Conservation (phyloP, 1,140 invertebrate species). For the Oedothorax gibbosus region DNA sequence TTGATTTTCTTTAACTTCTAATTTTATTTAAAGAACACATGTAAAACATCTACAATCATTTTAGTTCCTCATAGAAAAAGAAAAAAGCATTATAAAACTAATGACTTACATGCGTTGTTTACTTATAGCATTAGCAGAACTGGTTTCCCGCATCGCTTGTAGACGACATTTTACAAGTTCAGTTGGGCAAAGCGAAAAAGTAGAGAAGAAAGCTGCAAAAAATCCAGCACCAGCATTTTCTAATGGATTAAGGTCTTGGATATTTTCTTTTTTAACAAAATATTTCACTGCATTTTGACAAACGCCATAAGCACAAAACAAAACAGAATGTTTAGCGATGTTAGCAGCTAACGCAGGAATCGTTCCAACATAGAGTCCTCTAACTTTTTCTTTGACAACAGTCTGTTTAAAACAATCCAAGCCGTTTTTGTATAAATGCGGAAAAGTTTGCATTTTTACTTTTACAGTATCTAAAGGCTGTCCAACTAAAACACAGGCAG, state of each 20-base stretch:
- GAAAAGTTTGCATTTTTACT: conserved; percentile 99
- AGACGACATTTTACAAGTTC: conserved; percentile 98
- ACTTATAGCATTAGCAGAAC: neutral
- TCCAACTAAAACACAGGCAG: conserved; percentile 94
- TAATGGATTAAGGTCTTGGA: conserved; percentile 80
- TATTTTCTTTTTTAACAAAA: conserved; percentile 69
- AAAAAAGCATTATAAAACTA: no score
- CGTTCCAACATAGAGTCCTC: conserved; percentile 95
- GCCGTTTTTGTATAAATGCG: conserved; percentile 86
- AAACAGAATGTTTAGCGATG: conserved; percentile 96
- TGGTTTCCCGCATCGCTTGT: conserved; percentile 92
- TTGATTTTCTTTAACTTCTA: no score
- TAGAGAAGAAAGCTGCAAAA: conserved; percentile 96
- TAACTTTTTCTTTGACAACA: conserved; percentile 72
- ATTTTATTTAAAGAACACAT: no score
- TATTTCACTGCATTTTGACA: conserved; percentile 85
- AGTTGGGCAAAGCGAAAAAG: conserved; percentile 95
- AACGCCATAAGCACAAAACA: conserved; percentile 96
- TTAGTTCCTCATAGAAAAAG: no score
- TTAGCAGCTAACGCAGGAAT: conserved; percentile 95
- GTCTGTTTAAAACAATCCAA: conserved; percentile 82
- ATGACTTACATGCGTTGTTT: neutral
- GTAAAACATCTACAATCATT: no score
- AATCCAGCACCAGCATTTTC: conserved; percentile 94
- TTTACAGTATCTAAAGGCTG: conserved; percentile 98